Percentiles rank a stretch among this genome's conserved stretches.
Evolutionary conservation across 2,113 vertebrate genomes (phyloP).

Genomic region (Euleptes europaea): DNA sequence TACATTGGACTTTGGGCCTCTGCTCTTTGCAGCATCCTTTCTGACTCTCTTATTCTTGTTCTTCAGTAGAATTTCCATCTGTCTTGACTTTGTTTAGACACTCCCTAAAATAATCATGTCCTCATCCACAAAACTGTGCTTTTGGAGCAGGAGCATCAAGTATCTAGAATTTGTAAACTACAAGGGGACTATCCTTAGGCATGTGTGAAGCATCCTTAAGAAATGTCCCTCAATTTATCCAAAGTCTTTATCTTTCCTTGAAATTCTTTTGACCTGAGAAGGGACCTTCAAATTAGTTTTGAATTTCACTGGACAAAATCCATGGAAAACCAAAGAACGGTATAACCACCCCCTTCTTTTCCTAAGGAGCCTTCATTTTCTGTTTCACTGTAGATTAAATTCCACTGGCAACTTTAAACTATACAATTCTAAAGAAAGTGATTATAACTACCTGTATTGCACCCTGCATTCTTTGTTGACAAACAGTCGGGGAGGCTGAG

Average conservation of each 20-base stretch:
- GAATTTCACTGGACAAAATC: neutral
- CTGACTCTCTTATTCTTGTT: neutral
- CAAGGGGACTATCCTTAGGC: no score
- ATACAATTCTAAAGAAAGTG: no score
- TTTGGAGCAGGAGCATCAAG: neutral
- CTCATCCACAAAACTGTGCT: neutral
- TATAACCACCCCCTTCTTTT: no score
- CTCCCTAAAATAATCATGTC: neutral
- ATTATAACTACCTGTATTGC: no score
- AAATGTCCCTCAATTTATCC: no score
- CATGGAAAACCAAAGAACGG: neutral
- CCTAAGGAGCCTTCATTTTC: no score
- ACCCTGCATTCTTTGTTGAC: no score
- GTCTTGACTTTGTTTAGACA: neutral
- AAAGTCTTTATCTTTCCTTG: neutral
- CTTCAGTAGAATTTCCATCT: neutral
- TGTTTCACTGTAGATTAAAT: no score
- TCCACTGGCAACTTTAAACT: no score
- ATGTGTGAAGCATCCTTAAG: no score
- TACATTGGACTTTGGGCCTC: neutral
- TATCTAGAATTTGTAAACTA: neutral
- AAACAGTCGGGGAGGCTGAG: no score
- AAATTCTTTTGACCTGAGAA: neutral
- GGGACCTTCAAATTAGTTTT: neutral
- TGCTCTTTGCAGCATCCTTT: neutral